Evolutionary conservation across 2,888 invertebrate species (phyloP).

Genomic region (Mechanitis messenoides): DNA sequence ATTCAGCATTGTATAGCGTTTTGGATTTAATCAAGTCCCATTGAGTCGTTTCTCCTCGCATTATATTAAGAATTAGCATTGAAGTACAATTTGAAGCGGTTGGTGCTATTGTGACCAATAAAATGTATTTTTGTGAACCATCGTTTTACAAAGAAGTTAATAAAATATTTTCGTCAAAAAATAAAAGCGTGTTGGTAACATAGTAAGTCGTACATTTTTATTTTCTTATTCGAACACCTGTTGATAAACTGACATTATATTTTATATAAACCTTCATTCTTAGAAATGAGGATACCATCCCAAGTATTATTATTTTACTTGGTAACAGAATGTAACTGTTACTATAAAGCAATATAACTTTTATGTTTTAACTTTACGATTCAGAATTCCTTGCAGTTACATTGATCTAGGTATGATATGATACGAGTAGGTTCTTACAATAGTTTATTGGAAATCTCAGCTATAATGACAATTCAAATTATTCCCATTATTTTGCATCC

Average conservation of each 20-base stretch:
- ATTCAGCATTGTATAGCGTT: constrained; percentile 30
- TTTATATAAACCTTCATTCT: constrained; percentile 9
- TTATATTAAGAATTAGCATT: constrained; percentile 39
- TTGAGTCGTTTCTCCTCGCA: constrained; percentile 29
- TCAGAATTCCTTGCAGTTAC: constrained; percentile 5
- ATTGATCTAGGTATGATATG: constrained; percentile 12
- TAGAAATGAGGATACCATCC: constrained; percentile 16
- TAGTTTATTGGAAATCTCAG: constrained; percentile 21
- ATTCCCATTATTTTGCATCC: constrained; percentile 33
- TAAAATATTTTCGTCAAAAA: too few relatives aligned
- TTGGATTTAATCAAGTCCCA: constrained; percentile 32
- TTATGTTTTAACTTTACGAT: neutral
- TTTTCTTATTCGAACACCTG: neutral
- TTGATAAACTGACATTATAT: neutral
- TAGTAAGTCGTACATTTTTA: neutral
- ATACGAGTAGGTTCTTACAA: constrained; percentile 10
- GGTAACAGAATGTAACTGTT: constrained; percentile 9
- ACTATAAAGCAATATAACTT: constrained; percentile 1
- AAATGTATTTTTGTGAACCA: constrained; percentile 15
- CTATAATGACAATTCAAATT: constrained; percentile 29
- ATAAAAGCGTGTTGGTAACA: too few relatives aligned
- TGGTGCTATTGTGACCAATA: constrained; percentile 33
- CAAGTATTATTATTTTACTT: constrained; percentile 10
- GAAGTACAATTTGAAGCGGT: constrained; percentile 39
- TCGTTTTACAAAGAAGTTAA: too few relatives aligned